Evolutionary conservation across 2,113 vertebrate genomes (phyloP), one percentile per base, ranked within the genome.

Genomic region (Oostethus manadensis): DNA sequence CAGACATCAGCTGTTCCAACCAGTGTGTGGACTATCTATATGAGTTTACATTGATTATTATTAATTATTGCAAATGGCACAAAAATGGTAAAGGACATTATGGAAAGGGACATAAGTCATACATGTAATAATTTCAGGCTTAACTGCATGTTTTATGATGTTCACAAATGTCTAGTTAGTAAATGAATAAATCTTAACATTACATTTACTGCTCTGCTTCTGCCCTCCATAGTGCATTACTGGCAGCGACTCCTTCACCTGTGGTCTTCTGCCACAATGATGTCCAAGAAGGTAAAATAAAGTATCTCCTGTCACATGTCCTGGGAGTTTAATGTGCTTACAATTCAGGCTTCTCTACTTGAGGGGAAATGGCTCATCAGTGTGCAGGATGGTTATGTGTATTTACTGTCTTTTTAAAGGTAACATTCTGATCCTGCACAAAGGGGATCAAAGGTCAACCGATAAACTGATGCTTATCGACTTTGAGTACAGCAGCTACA

Each of bases 401-500:
- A 44, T 4, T 47, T 8, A 10, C 6, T 29, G 4, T 71, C 22
- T 7, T 26, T 0, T 13, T 60, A 1, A 74, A 98, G 95, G 95
- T 22, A 98, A 98, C 69, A 91, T 98, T 74, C 79, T 97, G 16
- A 73, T 93, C 46, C 86, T 98, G 45, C 86, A 91, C 0, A 78
- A 86, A 14, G 65, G 20, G 0, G 81, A 85, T 21, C 58, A 47
- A 0, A 62, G 49, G 9, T 70, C 88, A 7, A 74, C 73, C 0
- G 92, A 94, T 13, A 89, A 67, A 45, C 91, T 98, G 26, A 98
- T 97, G 95, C 87, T 98, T 38, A 96, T 97, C 2, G 95, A 98
- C 82, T 98, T 98, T 22, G 95, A 98, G 71, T 98, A 98, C 87
- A 98, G 95, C 90, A 95, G 95, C 76, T 98, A 98, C 65, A 98